A percentile compares a stretch with the other conserved stretches of the same genome.
These are phyloP conservation scores for Cepphus grylle DNA, from an alignment of 2,113 vertebrate species.

Conservation along the genomic window DNA sequence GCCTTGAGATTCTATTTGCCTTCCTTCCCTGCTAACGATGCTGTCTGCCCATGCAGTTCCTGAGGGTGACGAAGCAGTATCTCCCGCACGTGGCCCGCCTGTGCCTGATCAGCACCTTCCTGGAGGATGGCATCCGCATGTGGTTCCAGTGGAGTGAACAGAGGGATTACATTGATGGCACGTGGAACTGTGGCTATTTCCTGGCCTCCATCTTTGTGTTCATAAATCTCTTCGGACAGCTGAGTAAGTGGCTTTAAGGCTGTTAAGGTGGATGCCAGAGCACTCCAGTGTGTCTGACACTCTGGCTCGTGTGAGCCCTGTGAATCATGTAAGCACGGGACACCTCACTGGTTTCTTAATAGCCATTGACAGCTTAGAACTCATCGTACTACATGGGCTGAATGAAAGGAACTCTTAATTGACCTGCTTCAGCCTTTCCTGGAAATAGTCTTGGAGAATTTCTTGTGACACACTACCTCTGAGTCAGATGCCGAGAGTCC, in stretches of 20 bases:
- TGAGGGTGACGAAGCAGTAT: slow-evolving; percentile 97
- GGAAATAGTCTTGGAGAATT: background rate
- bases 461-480: background rate
- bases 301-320: background rate
- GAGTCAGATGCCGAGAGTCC: background rate
- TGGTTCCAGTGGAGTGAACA: slow-evolving; percentile 99
- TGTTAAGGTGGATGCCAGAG: background rate
- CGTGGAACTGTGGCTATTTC: slow-evolving; percentile 94
- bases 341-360: background rate
- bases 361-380: background rate
- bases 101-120: slow-evolving; percentile 97
- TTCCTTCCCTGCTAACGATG: background rate
- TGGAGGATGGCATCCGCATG: slow-evolving; percentile 98
- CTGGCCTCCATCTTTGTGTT: slow-evolving; percentile 92
- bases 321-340: background rate
- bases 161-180: slow-evolving; percentile 93
- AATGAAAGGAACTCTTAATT: background rate
- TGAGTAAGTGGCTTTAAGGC: slow-evolving; percentile 80
- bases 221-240: slow-evolving; percentile 91
- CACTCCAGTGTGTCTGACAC: background rate
- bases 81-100: slow-evolving; percentile 93
- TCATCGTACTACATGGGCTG: background rate
- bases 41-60: slow-evolving; percentile 76
- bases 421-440: background rate
- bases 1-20: background rate